phyloP scores from a whole-genome alignment of 2,888 invertebrate genomes.

The Metellina segmentata region DNA sequence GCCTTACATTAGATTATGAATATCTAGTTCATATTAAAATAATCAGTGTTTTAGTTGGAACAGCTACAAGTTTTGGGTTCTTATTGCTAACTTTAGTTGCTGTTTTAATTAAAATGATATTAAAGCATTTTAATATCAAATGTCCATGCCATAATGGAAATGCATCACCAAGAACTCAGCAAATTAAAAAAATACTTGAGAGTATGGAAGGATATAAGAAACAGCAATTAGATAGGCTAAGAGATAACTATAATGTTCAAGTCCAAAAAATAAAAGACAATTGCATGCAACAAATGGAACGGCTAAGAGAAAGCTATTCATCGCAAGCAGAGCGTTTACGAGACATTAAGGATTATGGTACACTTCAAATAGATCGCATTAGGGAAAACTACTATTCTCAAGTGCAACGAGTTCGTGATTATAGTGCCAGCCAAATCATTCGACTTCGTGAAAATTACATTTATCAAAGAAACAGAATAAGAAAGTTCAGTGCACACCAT shows the following conservation, averaged over 20 bases:
- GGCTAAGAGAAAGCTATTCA: conserved; percentile 95
- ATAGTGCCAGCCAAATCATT: conserved; percentile 93
- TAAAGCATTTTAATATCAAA: conserved; percentile 77
- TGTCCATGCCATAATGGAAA: conserved; percentile 86
- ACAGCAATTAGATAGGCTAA: conserved; percentile 91
- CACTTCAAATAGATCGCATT: conserved; percentile 88
- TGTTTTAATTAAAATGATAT: conserved; percentile 86
- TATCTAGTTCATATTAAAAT: conserved; percentile 92
- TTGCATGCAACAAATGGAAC: conserved; percentile 95
- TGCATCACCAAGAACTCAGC: conserved; percentile 88
- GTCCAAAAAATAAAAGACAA: conserved; percentile 95
- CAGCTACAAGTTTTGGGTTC: conserved; percentile 89
- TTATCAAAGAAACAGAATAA: conserved; percentile 95
- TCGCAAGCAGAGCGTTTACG: conserved; percentile 91
- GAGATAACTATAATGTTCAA: conserved; percentile 95
- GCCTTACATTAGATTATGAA: conserved; percentile 91
- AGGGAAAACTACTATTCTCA: conserved; percentile 95
- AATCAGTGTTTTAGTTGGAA: conserved; percentile 90
- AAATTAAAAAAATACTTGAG: conserved; percentile 93
- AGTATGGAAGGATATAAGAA: conserved; percentile 94
- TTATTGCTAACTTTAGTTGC: conserved; percentile 89
- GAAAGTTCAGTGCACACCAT: conserved; percentile 96
- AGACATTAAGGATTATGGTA: conserved; percentile 95
- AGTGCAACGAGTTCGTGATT: conserved; percentile 94
- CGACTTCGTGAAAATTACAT: conserved; percentile 97